Conservation (phyloP, 1,140 invertebrate genomes). For the Drosophila neocordata region DNA sequence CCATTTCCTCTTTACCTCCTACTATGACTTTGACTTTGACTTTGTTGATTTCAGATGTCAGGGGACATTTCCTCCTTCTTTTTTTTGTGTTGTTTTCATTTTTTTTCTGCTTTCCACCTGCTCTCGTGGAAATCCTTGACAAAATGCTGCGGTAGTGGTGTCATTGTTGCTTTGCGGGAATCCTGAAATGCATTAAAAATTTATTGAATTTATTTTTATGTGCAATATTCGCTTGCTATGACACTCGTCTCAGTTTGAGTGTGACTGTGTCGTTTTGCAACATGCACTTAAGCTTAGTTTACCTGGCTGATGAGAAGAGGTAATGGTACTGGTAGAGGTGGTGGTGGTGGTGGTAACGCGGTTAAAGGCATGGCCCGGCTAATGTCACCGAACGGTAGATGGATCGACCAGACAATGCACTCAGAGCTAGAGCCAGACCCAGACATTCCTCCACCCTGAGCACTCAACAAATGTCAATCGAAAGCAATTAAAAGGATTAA, state of each 20-base stretch:
- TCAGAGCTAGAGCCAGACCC: not conserved
- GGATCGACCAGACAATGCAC: constrained; percentile 32
- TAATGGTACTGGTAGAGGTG: constrained; percentile 13
- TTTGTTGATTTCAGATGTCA: constrained; percentile 4
- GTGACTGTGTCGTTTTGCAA: constrained; percentile 21
- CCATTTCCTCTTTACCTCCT: not conserved
- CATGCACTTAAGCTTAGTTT: constrained; percentile 69
- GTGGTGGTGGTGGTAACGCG: constrained; percentile 2
- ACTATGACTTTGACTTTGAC: not conserved
- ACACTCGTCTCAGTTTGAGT: constrained; percentile 9
- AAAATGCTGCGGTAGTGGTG: constrained; percentile 22
- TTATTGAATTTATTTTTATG: constrained; percentile 75
- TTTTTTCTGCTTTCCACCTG: constrained; percentile 33
- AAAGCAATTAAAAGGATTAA: constrained; percentile 46
- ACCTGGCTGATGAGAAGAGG: not conserved
- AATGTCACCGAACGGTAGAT: constrained; percentile 20
- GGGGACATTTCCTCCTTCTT: not conserved
- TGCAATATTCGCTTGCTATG: constrained; percentile 8
- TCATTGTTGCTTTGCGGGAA: constrained; percentile 59
- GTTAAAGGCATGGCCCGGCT: constrained; percentile 10
- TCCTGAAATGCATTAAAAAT: constrained; percentile 70
- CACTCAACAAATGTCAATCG: constrained; percentile 50
- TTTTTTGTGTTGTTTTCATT: not conserved
- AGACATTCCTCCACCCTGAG: constrained; percentile 1
- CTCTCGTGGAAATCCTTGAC: constrained; percentile 30